Evolutionary conservation across 2,113 vertebrate species (phyloP), one percentile per base, ranked within the genome.

Genomic region (Burhinus oedicnemus): DNA sequence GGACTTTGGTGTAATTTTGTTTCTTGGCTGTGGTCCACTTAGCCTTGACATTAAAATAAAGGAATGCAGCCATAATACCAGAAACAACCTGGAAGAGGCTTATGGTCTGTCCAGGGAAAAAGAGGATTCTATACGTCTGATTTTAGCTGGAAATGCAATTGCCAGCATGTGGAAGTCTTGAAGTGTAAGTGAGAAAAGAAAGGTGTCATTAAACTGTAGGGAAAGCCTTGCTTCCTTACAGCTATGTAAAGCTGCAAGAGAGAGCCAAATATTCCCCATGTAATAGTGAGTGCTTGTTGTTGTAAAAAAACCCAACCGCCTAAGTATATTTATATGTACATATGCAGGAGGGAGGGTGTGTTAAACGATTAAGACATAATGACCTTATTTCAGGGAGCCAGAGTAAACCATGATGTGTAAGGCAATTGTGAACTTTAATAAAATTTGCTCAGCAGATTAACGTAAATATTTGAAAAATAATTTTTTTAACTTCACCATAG

Each of bases 21-120:
- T 90, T 97, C 87, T 96, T 98, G 97, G 96, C 95, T 95, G 79
- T 79, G 61, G 77, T 97, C 85, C 97, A 97, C 61, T 92, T 96
- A 95, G 83, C 74, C 62, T 97, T 93, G 74, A 97, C 82, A 94
- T 90, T 96, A 96, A 96, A 95, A 95, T 95, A 95, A 97, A 97
- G 96, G 93, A 97, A 98, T 95, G 90, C 84, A 97, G 89, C 76
- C 85, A 93, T 93, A 96, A 94, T 93, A 94, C 52, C 85, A 96
- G 93, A 97, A 97, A 97, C 93, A 89, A 66, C 65, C 64, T 93
- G 69, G 57, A 76, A 93, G 89, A 95, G 62, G 64, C 62, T 96
- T 97, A 87, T 92, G 78, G 83, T 91, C 82, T 95, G 75, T 96
- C 85, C 82, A 87, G 80, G 95, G 88, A 88, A 93, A 30, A 49